Evolutionary conservation across 2,113 vertebrate species (phyloP).

Genomic region (Paralichthys olivaceus): DNA sequence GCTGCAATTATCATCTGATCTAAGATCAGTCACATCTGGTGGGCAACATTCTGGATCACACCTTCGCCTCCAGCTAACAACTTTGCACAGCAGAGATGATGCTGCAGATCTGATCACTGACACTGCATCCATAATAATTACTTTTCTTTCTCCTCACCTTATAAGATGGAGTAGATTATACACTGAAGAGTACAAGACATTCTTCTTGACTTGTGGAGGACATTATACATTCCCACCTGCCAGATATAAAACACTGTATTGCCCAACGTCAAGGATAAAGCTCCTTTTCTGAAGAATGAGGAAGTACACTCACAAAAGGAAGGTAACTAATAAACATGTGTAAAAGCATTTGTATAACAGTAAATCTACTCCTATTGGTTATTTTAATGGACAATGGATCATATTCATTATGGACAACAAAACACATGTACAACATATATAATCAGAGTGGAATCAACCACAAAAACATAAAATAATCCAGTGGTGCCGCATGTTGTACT

Average conservation of each 20-base stretch:
- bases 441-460: neutral
- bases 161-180: neutral
- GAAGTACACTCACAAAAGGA: slow-evolving; percentile 29
- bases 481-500: neutral
- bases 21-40: slow-evolving; percentile 31
- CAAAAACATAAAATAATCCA: slow-evolving; percentile 15
- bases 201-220: no score
- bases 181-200: neutral
- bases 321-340: neutral
- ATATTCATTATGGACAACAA: neutral
- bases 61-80: slow-evolving; percentile 20
- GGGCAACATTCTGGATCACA: slow-evolving; percentile 25
- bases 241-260: neutral
- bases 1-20: slow-evolving; percentile 34
- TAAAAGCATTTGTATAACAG: neutral
- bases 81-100: neutral
- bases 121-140: neutral
- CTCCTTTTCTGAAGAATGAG: slow-evolving; percentile 27
- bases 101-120: neutral
- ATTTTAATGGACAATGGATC: no score
- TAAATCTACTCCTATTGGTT: slow-evolving; percentile 1
- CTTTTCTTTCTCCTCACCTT: neutral
- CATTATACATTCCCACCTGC: neutral
- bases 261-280: neutral
- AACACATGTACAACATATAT: neutral